Conservation (phyloP, 2,113 vertebrate species). For the Madoqua kirkii region DNA sequence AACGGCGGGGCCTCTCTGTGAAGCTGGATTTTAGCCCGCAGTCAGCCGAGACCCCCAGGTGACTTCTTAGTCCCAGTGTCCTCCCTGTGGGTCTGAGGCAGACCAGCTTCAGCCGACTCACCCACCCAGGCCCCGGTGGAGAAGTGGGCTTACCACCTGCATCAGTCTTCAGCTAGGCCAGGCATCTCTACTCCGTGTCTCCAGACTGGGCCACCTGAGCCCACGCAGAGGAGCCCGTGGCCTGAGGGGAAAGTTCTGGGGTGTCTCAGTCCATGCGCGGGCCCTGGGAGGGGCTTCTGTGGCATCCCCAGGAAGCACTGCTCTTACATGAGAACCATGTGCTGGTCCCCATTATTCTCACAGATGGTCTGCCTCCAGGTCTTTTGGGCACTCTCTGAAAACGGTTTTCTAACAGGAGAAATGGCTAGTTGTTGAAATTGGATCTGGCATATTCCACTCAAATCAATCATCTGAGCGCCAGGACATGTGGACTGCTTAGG, state of each 20-base stretch:
- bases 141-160: background rate
- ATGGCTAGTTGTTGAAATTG: slow-evolving; percentile 19
- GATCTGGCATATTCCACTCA: background rate
- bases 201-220: background rate
- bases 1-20: background rate
- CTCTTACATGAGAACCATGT: background rate
- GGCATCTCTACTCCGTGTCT: background rate
- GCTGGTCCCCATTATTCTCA: background rate
- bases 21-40: background rate
- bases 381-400: background rate
- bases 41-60: background rate
- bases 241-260: background rate
- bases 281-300: background rate
- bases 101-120: background rate
- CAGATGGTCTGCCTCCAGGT: background rate
- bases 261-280: accelerated
- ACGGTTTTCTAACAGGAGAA: slow-evolving; percentile 19
- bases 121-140: background rate
- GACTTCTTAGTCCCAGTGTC: background rate
- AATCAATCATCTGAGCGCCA: background rate
- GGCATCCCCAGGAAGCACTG: background rate
- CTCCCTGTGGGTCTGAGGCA: background rate
- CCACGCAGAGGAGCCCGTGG: background rate
- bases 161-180: background rate
- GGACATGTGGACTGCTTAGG: background rate